Evolutionary conservation across 2,888 invertebrate species (phyloP).

Genomic region (Calliopum simillimum): DNA sequence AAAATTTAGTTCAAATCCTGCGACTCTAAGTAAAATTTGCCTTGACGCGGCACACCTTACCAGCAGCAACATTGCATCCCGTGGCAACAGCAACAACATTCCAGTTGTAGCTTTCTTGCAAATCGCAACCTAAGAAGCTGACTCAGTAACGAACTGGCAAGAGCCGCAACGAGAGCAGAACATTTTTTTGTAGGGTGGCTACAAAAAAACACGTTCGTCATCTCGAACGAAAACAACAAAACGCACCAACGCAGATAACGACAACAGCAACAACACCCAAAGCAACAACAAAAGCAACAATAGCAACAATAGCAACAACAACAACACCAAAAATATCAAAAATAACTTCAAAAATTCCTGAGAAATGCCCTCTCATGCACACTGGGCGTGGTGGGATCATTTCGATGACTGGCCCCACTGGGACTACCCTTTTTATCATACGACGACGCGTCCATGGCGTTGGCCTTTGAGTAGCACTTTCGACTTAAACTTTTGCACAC

Average conservation of each 20-base stretch:
- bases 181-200: conserved; percentile 25
- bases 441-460: neutral
- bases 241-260: neutral
- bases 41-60: neutral
- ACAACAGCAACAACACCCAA: neutral
- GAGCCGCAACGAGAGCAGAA: conserved; percentile 18
- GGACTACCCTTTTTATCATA: neutral
- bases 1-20: too few species aligned
- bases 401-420: conserved; percentile 9
- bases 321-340: conserved; percentile 10
- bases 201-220: conserved; percentile 32
- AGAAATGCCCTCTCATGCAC: neutral
- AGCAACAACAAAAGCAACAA: neutral
- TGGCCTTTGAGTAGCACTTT: neutral
- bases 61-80: neutral
- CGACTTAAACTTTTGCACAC: conserved; percentile 5
- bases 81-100: conserved; percentile 7
- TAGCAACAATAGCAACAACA: neutral
- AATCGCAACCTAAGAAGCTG: neutral
- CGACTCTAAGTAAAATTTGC: too few species aligned
- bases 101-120: neutral
- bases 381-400: neutral
- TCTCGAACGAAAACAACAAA: conserved; percentile 1
- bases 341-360: too few species aligned
- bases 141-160: conserved; percentile 23